A percentile compares a stretch with the other conserved stretches of the same genome.
Evolutionary conservation across 1,140 invertebrate species (phyloP).

Genomic region (Orchestia grillus): DNA sequence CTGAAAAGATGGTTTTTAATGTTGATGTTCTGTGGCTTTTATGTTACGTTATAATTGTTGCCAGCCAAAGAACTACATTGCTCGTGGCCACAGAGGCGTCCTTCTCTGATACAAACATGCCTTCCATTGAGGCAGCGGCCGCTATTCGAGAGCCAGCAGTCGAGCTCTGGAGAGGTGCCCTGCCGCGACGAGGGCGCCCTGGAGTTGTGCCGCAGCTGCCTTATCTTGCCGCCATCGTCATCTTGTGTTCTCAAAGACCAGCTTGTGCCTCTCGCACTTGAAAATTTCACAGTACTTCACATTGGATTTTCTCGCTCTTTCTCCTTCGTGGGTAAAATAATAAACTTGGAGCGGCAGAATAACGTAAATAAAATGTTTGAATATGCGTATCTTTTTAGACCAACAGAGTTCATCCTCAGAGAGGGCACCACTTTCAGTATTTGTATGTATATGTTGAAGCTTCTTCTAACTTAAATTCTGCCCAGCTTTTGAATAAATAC

Average conservation of each 20-base stretch:
- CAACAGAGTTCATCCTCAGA: neutral
- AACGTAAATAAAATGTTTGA: neutral
- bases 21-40: too few species aligned
- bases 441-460: neutral
- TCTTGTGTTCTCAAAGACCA: neutral
- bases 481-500: neutral
- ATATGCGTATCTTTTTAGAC: neutral
- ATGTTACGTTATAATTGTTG: neutral
- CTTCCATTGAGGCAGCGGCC: neutral
- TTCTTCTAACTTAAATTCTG: neutral
- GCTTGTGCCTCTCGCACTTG: too few species aligned
- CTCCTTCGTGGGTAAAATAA: neutral
- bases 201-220: neutral
- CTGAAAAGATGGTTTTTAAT: neutral
- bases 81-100: neutral
- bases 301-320: neutral
- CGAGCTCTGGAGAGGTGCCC: neutral
- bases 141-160: neutral
- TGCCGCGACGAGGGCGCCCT: neutral
- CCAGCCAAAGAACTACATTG: neutral
- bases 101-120: neutral
- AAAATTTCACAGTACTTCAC: neutral
- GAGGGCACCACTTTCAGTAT: neutral
- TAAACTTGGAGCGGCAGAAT: neutral
- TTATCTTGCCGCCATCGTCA: neutral